phyloP scores from a whole-genome alignment of 53 echinoderm and acorn worm species.

The Hippasteria phrygiana region DNA sequence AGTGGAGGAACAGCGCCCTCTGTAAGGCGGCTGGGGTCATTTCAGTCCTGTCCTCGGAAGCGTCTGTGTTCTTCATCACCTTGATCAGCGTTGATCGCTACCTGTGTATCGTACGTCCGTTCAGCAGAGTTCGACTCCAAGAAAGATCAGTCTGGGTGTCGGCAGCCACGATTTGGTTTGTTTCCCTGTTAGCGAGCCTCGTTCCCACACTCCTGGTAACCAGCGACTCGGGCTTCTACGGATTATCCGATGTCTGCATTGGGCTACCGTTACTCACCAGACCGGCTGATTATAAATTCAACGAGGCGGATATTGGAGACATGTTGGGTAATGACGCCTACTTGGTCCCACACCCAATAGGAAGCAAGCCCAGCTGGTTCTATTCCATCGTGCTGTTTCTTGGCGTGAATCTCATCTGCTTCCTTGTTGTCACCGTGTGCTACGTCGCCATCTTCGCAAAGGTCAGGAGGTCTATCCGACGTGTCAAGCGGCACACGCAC shows the following conservation, averaged over 20 bases:
- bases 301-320: conserved; percentile 5
- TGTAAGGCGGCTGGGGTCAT: conserved; percentile 68
- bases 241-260: conserved; percentile 61
- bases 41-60: conserved; percentile 63
- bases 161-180: conserved; percentile 12
- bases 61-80: conserved; percentile 66
- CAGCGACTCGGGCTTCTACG: conserved; percentile 44
- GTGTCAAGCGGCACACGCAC: conserved; percentile 11
- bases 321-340: conserved; percentile 12
- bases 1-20: conserved; percentile 63
- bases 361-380: conserved; percentile 45
- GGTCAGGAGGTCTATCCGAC: conserved; percentile 28
- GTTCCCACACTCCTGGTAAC: conserved; percentile 11
- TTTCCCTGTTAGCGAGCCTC: conserved; percentile 8
- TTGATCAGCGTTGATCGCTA: conserved; percentile 67
- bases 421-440: conserved; percentile 50
- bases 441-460: conserved; percentile 66
- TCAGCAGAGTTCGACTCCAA: conserved; percentile 37
- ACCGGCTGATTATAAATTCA: conserved; percentile 19
- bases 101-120: conserved; percentile 62
- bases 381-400: conserved; percentile 71
- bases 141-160: background rate
- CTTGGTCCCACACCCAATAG: background rate
- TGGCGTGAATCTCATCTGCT: conserved; percentile 62
- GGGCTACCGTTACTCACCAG: conserved; percentile 48